Base-by-base conservation (phyloP, 2,797 vertebrate genomes). In the Lycodopsis pacificus region DNA sequence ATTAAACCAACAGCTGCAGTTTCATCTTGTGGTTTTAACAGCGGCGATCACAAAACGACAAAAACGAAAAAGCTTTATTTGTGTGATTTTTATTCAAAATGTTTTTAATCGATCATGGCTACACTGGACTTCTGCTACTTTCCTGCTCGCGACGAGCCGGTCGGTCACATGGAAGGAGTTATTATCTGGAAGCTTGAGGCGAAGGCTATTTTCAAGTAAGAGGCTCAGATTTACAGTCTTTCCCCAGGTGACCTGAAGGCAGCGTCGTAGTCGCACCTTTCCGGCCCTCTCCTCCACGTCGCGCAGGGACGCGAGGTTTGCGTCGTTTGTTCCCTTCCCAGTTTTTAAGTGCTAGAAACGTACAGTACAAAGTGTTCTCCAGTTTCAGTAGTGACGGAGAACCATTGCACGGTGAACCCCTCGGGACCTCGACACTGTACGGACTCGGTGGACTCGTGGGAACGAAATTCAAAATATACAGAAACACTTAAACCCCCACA, bases 61-160 rank as follows among this genome's bases (percentile, higher is more conserved):
- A 14, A 27, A 14, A 27, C 14, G 10, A 9, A 49, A 46, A 65
- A 44, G 1, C 20, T 62, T 57, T 66, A 48, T 48, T 20, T 30
- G 25, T 58, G 53, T 59, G 40, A 1, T 71, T 83, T 87, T 88
- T 81, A 83, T 86, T 88, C 53, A 20, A 87, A 82, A 76, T 61
- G 71, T 57, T 57, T 13, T 19, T 57, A 65, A 69, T 61, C 69
- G 30, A 64, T 63, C 36, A 44, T 4, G 59, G 64, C 80, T 66
- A 75, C 75, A 79, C 61, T 38, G 58, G 68, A 79, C 40, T 48
- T 76, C 46, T 77, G 71, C 79, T 84, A 63, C 81, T 17, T n/a
- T 72, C 79, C 67, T 27, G 65, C 40, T 62, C 15, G 8, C 7
- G 69, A 65, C 20, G 13, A 58, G 51, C 7, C 62, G 12, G 65